Percentiles rank a stretch among this genome's conserved stretches.
phyloP scores from a whole-genome alignment of 2,888 invertebrate species.

The Smittia sp. region DNA sequence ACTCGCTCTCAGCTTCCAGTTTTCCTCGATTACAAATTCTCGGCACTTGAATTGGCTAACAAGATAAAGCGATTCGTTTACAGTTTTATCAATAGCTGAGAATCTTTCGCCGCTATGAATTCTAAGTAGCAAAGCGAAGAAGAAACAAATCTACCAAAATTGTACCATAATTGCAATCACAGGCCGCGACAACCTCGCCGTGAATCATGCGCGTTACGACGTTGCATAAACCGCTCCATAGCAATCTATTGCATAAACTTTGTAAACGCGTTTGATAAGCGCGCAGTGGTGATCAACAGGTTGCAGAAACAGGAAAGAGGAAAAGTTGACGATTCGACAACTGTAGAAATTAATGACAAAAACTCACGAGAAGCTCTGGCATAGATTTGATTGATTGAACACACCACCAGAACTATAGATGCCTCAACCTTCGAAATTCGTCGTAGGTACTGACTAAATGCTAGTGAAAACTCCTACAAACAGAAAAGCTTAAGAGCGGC shows the following conservation, averaged over 20 bases:
- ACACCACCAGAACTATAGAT: no score
- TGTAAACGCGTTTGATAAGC: constrained; percentile 16
- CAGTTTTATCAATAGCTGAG: neutral
- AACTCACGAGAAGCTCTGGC: no score
- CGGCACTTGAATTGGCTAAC: neutral
- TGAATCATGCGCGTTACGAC: neutral
- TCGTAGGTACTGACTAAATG: no score
- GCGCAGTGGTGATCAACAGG: neutral
- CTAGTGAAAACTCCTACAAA: no score
- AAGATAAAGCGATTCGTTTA: constrained; percentile 12
- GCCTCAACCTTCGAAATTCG: no score
- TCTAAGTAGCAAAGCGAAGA: no score
- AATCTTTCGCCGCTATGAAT: neutral
- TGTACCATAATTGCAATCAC: neutral
- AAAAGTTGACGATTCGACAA: neutral
- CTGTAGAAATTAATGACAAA: no score
- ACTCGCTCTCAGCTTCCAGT: constrained; percentile 2
- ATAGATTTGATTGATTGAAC: no score
- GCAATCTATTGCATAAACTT: neutral
- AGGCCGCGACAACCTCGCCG: neutral
- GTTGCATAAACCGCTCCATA: neutral
- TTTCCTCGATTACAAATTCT: constrained; percentile 5
- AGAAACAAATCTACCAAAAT: constrained; percentile 6
- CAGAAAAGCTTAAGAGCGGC: no score
- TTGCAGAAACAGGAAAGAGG: neutral